Percentiles rank a stretch among this genome's conserved stretches.
Evolutionary conservation across 2,888 invertebrate genomes (phyloP).

Genomic region (Pollenia angustigena): DNA sequence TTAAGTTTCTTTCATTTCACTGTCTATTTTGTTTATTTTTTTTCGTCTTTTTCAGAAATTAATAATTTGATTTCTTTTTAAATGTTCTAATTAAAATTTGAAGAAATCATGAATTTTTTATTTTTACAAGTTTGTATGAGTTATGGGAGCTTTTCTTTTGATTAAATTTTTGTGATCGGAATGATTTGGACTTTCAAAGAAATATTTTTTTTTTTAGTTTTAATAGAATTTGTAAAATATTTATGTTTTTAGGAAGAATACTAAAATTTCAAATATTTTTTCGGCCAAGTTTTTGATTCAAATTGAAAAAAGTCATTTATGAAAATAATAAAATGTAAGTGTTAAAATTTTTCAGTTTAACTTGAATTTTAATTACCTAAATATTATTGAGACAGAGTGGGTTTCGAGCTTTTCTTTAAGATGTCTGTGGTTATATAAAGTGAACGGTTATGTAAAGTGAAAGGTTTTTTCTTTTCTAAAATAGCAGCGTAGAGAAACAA

Average conservation of each 20-base stretch:
- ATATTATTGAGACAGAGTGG: too few species aligned
- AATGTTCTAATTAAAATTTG: conserved; percentile 72
- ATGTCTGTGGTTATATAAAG: too few species aligned
- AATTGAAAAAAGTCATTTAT: not conserved
- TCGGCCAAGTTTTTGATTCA: conserved; percentile 7
- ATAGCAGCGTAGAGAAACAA: too few species aligned
- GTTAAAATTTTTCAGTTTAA: not conserved
- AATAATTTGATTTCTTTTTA: conserved; percentile 71
- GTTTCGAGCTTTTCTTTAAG: too few species aligned
- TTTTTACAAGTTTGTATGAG: not conserved
- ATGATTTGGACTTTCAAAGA: not conserved
- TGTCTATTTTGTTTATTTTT: not conserved
- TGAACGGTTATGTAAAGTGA: too few species aligned
- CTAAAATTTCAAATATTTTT: not conserved
- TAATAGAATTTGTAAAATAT: conserved; percentile 3
- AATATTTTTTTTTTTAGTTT: not conserved
- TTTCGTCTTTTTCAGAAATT: conserved; percentile 23
- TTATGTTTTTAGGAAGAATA: conserved; percentile 37
- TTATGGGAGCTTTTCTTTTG: conserved; percentile 1
- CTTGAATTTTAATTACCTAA: too few species aligned
- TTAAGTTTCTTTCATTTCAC: conserved; percentile 6
- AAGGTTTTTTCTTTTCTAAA: too few species aligned
- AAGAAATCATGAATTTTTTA: conserved; percentile 54
- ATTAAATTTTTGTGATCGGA: not conserved
- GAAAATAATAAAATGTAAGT: not conserved